phyloP scores from a whole-genome alignment of 2,113 vertebrate genomes.

The Columba livia region DNA sequence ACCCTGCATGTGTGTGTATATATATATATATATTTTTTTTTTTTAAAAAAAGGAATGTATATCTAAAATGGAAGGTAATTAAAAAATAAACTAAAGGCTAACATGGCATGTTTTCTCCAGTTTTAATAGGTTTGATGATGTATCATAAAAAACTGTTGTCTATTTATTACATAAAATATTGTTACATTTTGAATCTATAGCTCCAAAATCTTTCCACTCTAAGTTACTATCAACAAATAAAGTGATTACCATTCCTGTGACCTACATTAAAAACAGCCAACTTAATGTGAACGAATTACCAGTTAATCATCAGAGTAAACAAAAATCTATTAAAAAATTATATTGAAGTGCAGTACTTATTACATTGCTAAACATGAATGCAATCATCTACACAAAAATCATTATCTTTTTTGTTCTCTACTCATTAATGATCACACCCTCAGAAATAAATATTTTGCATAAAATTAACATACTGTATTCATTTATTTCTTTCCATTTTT shows the following conservation, averaged over 20 bases:
- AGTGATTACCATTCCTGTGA: slow-evolving; percentile 15
- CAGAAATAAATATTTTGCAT: slow-evolving; percentile 52
- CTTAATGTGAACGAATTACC: slow-evolving; percentile 18
- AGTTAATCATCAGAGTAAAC: slow-evolving; percentile 62
- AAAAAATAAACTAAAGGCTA: background rate
- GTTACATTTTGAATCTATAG: background rate
- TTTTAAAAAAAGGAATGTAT: background rate
- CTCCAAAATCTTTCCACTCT: background rate
- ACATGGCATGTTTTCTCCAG: background rate
- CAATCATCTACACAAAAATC: slow-evolving; percentile 38
- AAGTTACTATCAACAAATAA: slow-evolving; percentile 22
- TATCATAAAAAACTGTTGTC: background rate
- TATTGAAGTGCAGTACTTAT: slow-evolving; percentile 34
- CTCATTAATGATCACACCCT: slow-evolving; percentile 50
- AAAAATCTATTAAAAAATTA: slow-evolving; percentile 53
- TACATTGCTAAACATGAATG: slow-evolving; percentile 18
- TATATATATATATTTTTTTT: too few species aligned
- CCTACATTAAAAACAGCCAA: slow-evolving; percentile 35
- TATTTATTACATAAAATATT: background rate
- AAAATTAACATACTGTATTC: slow-evolving; percentile 40
- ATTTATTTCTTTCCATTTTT: background rate
- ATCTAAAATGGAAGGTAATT: background rate
- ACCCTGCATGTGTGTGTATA: background rate
- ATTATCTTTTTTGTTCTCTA: slow-evolving; percentile 50
- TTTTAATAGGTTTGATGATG: background rate